Percentiles rank a stretch among this genome's conserved stretches.
These are phyloP conservation scores for Standfussiana lucernea DNA, from an alignment of 2,888 invertebrate species.

Conservation along the genomic window DNA sequence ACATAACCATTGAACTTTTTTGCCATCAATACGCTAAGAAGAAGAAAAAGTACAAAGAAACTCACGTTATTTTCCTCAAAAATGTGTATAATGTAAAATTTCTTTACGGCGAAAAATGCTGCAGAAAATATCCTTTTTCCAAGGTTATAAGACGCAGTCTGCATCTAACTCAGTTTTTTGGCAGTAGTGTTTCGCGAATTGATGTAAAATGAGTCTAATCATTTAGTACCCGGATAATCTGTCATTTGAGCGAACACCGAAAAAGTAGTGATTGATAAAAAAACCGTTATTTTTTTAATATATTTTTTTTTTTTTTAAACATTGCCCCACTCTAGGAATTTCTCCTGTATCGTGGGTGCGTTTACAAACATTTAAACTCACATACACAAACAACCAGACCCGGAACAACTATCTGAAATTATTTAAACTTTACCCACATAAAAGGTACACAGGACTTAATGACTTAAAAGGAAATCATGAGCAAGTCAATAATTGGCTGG, in stretches of 20 bases:
- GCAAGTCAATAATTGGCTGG: neutral
- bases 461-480: too few relatives aligned
- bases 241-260: neutral
- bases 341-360: too few relatives aligned
- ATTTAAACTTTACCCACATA: neutral
- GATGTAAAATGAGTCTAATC: neutral
- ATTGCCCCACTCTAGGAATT: too few relatives aligned
- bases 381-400: too few relatives aligned
- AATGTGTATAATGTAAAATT: too few relatives aligned
- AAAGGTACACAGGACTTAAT: neutral
- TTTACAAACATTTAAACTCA: too few relatives aligned
- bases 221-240: neutral
- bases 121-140: neutral
- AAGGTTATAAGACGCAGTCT: neutral
- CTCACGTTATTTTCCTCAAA: neutral
- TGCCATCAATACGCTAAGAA: too few relatives aligned
- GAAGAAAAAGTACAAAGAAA: neutral
- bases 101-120: neutral
- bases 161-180: neutral
- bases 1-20: too few relatives aligned
- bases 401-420: too few relatives aligned
- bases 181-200: neutral
- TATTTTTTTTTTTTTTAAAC: too few relatives aligned
- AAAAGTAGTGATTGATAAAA: neutral
- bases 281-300: neutral